phyloP scores from a whole-genome alignment of 2,797 vertebrate genomes.

The Tarsius wallacei region DNA sequence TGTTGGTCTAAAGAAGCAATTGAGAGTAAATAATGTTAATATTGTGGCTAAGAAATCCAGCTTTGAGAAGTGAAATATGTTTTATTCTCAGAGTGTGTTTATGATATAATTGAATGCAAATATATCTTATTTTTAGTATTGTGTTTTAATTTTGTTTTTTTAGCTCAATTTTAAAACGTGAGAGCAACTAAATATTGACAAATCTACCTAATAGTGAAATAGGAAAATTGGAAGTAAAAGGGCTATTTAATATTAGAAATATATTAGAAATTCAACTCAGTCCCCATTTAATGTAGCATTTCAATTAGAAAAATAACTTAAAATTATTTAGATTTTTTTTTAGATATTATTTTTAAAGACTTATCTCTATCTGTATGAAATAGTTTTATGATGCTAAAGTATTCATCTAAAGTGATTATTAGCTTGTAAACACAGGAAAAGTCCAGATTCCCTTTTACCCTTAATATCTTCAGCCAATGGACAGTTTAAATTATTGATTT shows the following conservation, averaged over 20 bases:
- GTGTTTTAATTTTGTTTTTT: constrained; percentile 62
- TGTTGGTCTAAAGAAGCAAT: constrained; percentile 57
- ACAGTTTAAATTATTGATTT: constrained; percentile 66
- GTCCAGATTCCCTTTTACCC: neutral
- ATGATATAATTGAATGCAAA: constrained; percentile 29
- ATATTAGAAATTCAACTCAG: neutral
- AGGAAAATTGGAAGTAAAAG: constrained; percentile 52
- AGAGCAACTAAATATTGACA: constrained; percentile 1
- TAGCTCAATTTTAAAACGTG: constrained; percentile 33
- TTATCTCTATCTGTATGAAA: constrained; percentile 61
- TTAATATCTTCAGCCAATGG: constrained; percentile 67
- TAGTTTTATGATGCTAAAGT: constrained; percentile 68
- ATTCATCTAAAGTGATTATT: constrained; percentile 66
- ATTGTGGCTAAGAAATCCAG: neutral
- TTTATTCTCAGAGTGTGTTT: constrained; percentile 49
- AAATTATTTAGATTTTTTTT: constrained; percentile 61
- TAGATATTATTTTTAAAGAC: constrained; percentile 49
- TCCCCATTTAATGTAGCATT: constrained; percentile 14
- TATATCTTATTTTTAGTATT: constrained; percentile 50
- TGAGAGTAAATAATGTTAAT: constrained; percentile 51
- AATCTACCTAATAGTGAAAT: constrained; percentile 28
- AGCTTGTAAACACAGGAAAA: constrained; percentile 64
- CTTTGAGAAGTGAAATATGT: neutral
- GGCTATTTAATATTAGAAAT: constrained; percentile 59
- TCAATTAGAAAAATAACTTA: constrained; percentile 59